Conservation (phyloP, 2,888 invertebrate genomes). For the Hymenopus coronatus region DNA sequence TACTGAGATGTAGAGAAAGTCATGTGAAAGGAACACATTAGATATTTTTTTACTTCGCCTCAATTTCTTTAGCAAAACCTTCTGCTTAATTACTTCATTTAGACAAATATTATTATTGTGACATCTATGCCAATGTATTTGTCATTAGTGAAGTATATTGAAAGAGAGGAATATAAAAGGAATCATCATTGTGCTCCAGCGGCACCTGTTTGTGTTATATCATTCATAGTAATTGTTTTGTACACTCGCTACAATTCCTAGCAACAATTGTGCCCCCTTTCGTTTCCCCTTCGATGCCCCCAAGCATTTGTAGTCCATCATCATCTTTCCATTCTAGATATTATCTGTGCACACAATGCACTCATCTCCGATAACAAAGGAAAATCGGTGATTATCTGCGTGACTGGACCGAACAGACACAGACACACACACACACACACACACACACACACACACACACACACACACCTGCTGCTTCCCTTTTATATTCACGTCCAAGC, state of each 20-base stretch:
- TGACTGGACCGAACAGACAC: slow-evolving; percentile 4
- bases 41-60: too few species aligned
- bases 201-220: background rate
- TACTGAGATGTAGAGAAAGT: too few species aligned
- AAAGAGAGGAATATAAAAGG: background rate
- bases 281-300: background rate
- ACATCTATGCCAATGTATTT: background rate
- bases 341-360: background rate
- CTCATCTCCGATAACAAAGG: slow-evolving; percentile 14
- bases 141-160: background rate
- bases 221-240: background rate
- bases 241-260: background rate
- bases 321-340: background rate
- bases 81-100: background rate
- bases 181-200: background rate
- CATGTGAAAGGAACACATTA: too few species aligned
- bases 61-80: too few species aligned
- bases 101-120: background rate
- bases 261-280: background rate
- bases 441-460: slow-evolving; percentile 8
- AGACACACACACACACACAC: background rate
- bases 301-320: background rate
- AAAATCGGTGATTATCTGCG: background rate
- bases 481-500: background rate
- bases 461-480: background rate